A percentile compares a stretch with the other conserved stretches of the same genome.
phyloP scores from a whole-genome alignment of 2,113 vertebrate genomes.

The Elgaria multicarinata region DNA sequence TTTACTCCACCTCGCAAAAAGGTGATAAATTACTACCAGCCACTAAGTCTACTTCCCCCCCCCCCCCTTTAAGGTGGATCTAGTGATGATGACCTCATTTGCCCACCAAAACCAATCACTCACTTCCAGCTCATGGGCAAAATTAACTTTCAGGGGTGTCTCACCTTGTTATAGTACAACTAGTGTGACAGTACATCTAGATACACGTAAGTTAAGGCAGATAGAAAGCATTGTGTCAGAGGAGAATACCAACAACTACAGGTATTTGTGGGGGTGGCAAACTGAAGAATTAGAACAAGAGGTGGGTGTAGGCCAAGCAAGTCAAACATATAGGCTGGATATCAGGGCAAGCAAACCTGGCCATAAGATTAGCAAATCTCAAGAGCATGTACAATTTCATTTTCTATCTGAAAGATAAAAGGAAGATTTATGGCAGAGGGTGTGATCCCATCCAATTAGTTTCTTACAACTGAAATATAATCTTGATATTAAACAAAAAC shows the following conservation, averaged over 20 bases:
- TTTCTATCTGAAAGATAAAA: neutral
- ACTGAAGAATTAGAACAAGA: neutral
- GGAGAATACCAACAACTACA: neutral
- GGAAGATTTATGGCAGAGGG: neutral
- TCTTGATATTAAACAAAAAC: neutral
- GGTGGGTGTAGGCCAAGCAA: neutral
- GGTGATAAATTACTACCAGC: slow-evolving; percentile 21
- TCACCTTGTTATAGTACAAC: neutral
- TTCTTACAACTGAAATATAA: neutral
- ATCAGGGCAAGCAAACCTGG: neutral
- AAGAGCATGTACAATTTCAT: neutral
- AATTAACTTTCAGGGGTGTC: slow-evolving; percentile 12
- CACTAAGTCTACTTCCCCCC: neutral
- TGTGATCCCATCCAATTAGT: neutral
- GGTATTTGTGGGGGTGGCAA: slow-evolving; percentile 20
- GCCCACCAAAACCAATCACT: slow-evolving; percentile 24
- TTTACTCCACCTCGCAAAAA: slow-evolving; percentile 4
- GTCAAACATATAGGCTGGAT: neutral
- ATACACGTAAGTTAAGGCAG: neutral
- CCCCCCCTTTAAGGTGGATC: neutral
- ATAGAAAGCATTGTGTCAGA: neutral
- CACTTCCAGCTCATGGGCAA: neutral
- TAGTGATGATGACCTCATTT: neutral
- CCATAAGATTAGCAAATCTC: neutral
- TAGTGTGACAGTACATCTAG: accelerated